Evolutionary conservation across 2,797 vertebrate genomes (phyloP).

Genomic region (Hozukius guyotensis): DNA sequence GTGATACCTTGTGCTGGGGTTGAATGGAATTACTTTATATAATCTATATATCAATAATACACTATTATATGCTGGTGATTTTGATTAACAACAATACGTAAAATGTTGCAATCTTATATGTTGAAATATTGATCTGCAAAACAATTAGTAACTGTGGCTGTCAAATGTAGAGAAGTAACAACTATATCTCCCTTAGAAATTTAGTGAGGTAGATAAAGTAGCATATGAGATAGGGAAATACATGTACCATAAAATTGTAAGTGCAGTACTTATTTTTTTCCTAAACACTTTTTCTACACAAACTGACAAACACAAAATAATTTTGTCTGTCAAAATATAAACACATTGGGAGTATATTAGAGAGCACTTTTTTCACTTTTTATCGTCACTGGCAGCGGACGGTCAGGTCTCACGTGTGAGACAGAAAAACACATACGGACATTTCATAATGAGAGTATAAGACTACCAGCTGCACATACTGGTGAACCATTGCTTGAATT

Average conservation of each 20-base stretch:
- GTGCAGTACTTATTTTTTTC: background rate
- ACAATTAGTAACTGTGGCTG: background rate
- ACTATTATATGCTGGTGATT: too few relatives aligned
- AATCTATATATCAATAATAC: background rate
- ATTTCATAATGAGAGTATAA: slow-evolving; percentile 7
- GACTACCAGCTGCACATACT: background rate
- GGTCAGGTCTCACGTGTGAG: background rate
- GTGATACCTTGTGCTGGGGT: background rate
- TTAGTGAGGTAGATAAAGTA: background rate
- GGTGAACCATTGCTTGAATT: slow-evolving; percentile 36
- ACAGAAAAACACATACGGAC: background rate
- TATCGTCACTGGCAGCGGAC: background rate
- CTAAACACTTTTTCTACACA: background rate
- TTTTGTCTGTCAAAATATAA: background rate
- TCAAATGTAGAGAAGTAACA: background rate
- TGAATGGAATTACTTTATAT: background rate
- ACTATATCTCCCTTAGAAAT: too few relatives aligned
- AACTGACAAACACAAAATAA: background rate
- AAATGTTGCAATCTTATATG: background rate
- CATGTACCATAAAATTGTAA: background rate
- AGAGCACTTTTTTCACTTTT: background rate
- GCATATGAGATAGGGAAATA: background rate
- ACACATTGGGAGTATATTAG: too few relatives aligned
- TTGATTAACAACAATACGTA: background rate
- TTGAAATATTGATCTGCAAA: background rate